Base-by-base conservation (phyloP, 2,888 invertebrate genomes). In the Oscheius myriophilus region DNA sequence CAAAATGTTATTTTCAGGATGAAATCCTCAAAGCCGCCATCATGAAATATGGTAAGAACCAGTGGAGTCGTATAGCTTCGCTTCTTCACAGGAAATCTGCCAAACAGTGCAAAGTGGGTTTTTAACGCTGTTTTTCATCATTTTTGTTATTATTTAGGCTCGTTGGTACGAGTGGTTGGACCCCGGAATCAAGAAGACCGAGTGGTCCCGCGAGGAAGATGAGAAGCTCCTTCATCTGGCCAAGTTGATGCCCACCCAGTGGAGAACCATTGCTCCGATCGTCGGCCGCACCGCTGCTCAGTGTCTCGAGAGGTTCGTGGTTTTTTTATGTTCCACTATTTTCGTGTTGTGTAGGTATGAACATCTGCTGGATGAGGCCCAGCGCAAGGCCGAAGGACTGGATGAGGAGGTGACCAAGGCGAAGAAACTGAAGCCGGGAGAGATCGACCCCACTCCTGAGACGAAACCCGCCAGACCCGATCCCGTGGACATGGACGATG, bases 41-140 rank as follows among this genome's bases (percentile, higher is more conserved):
- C 70, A 98, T 98, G 98, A 98, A 98, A 92, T 98, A 99, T 93
- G 98, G 98, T 82, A 98, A 98, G 91, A 99, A 98, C 87, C 97
- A 98, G 87, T 98, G 98, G 98, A 95, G 96, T 65, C 92, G 98
- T 86, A 98, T 98, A 87, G 98, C 98, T 33, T 98, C 98, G 0
- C 88, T 98, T 69, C 89, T 99, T 41, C 98, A 99, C 87, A 91
- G 98, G 83, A 98, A 98, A 88, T 96, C 97, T 0, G 96, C 98
- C 0, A 99, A 99, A 87, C 98, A 98, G 88, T 99, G 98, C 89
- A 98, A 98, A 65, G 79, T 78, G 3, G 2, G 63, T 52, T n/a
- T 51, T 16, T 26, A 33, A 33, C 4, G 33, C 33, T 6, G n/a
- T n/a, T n/a, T 18, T 52, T 33, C n/a, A n/a, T 23, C 18, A 16